Conservation (phyloP, 1,140 invertebrate genomes). For the Leucophenga varia region DNA sequence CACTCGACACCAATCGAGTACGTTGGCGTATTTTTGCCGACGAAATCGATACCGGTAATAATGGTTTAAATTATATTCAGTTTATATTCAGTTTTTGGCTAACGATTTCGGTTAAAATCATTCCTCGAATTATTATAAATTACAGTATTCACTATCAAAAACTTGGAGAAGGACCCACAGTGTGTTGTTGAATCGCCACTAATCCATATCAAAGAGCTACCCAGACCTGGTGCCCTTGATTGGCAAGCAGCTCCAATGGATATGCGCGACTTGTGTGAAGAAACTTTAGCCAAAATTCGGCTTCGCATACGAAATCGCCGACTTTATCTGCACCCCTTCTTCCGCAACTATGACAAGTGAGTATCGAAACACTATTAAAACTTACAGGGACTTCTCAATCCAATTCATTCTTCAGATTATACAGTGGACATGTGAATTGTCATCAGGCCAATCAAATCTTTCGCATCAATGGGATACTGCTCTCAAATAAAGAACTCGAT, state of each 20-base stretch:
- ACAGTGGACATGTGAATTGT: slow-evolving; percentile 69
- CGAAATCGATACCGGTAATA: slow-evolving; percentile 66
- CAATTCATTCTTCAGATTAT: slow-evolving; percentile 58
- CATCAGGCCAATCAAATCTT: slow-evolving; percentile 68
- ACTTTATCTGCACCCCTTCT: slow-evolving; percentile 65
- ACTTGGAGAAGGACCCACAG: slow-evolving; percentile 66
- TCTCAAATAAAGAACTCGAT: slow-evolving; percentile 64
- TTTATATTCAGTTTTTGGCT: too few relatives aligned
- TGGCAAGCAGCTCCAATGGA: slow-evolving; percentile 57
- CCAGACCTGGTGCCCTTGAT: slow-evolving; percentile 53
- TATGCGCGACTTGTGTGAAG: slow-evolving; percentile 60
- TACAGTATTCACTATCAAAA: slow-evolving; percentile 67
- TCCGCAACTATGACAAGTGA: slow-evolving; percentile 68
- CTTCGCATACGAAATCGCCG: slow-evolving; percentile 58
- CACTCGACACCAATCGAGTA: slow-evolving; percentile 63
- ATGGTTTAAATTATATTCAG: too few relatives aligned
- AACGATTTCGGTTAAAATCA: too few relatives aligned
- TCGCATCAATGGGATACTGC: slow-evolving; percentile 63
- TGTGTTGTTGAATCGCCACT: slow-evolving; percentile 55
- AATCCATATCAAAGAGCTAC: slow-evolving; percentile 56
- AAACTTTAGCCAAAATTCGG: slow-evolving; percentile 59
- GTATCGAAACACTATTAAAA: slow-evolving; percentile 5
- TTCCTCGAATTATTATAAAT: too few relatives aligned
- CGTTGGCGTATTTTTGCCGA: slow-evolving; percentile 72
- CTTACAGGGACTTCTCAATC: too few relatives aligned